Evolutionary conservation across 2,797 vertebrate species (phyloP), one percentile per base, ranked within the genome.

Genomic region (Phalanger gymnotis): DNA sequence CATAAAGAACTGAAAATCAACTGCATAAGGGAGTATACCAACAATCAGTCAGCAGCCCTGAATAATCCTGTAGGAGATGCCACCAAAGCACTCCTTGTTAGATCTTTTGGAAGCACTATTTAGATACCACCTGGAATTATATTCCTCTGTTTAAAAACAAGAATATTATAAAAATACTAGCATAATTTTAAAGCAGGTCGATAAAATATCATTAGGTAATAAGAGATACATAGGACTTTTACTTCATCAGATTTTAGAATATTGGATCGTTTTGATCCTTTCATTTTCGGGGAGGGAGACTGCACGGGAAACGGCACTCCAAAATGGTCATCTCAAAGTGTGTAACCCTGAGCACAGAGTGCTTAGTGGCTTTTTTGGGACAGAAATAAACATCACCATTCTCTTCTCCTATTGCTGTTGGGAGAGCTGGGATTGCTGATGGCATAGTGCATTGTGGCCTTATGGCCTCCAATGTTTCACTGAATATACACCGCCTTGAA

Each of bases 151-250:
- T 96, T 94, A 89, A 61, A 7, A 92, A 87, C 16, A 27, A 13
- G 55, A 56, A 61, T 27, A 3, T 19, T 90, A 58, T 54, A n/a
- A 93, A 95, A 93, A 14, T 52, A 52, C 91, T 19, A 47, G 7
- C 92, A 93, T 96, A 87, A 91, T 92, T 92, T 51, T 93, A 87
- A 92, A 91, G 31, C 53, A 96, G n/a, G 92, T 91, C 5, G 58
- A 91, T 58, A 54, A 91, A 94, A 54, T 25, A 53, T 27, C 91
- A 54, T 54, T 1, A 2, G 11, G 2, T 54, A 66, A 92, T 47
- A 90, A 97, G 90, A 96, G 57, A 94, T 93, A 27, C 89, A 27
- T 90, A 30, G 47, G 47, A 53, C 34, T 92, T 61, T 90, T 54
- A 25, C 40, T 53, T 19, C 9, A 25, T 25, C 53, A 5, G 22